Percentiles rank a stretch among this genome's conserved stretches.
Evolutionary conservation across 2,888 invertebrate genomes (phyloP).

Genomic region (Nephrotoma flavescens): DNA sequence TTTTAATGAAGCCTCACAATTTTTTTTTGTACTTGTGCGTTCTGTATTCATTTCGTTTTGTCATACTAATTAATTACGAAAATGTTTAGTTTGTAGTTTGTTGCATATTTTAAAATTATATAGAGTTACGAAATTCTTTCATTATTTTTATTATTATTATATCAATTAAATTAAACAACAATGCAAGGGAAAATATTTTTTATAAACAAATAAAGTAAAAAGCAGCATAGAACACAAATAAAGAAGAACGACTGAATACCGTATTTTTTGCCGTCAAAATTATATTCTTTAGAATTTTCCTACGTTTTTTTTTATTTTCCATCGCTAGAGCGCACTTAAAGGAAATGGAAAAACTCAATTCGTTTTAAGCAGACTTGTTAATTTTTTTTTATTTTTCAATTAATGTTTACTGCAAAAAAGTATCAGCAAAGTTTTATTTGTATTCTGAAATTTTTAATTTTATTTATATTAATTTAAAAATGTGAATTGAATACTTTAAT

Average conservation of each 20-base stretch:
- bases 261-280: background rate
- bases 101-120: background rate
- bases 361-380: background rate
- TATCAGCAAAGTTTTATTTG: background rate
- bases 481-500: no score
- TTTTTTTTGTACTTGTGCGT: background rate
- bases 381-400: background rate
- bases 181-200: background rate
- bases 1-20: background rate
- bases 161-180: background rate
- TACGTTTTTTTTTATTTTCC: background rate
- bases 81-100: background rate
- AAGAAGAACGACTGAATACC: background rate
- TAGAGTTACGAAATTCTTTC: background rate
- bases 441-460: background rate
- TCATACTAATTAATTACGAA: background rate
- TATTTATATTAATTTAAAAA: no score
- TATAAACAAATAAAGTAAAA: background rate
- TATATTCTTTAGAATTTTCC: background rate
- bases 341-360: background rate
- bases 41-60: background rate
- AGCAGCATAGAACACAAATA: background rate
- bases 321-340: background rate
- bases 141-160: background rate
- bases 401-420: background rate